These are phyloP conservation scores for Thripadectes ignobilis DNA, from an alignment of 2,797 vertebrate genomes.

Conservation along the genomic window DNA sequence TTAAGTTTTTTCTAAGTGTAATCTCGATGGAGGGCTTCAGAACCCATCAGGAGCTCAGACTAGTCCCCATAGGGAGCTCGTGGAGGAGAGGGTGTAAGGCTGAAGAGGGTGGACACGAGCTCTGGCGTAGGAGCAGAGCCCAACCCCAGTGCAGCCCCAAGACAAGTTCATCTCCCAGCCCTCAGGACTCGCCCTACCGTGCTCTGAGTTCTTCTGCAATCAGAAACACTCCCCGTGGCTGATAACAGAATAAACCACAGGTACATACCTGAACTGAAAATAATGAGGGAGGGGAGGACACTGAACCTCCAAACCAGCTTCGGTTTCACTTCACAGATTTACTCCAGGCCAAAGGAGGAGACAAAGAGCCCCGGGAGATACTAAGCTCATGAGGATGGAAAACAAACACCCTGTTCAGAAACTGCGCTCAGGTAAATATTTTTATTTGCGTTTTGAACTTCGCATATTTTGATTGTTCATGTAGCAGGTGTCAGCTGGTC, in stretches of 20 bases:
- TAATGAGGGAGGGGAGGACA: not conserved
- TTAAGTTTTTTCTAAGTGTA: not conserved
- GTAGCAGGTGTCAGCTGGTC: not conserved
- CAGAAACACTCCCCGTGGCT: fast-evolving
- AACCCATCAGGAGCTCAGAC: not conserved
- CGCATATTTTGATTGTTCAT: not conserved
- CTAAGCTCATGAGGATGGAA: not conserved
- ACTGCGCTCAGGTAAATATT: not conserved
- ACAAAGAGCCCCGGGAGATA: not conserved
- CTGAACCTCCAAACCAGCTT: not conserved
- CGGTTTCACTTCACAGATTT: not conserved
- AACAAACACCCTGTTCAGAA: not conserved
- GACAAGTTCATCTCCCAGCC: not conserved
- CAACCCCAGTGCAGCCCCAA: not conserved
- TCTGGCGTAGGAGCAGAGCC: not conserved
- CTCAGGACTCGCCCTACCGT: fast-evolving
- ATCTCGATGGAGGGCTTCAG: not conserved
- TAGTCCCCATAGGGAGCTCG: fast-evolving
- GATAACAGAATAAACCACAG: not conserved
- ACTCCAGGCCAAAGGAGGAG: not conserved
- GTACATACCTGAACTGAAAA: not conserved
- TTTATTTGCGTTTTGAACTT: not conserved
- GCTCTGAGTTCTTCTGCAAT: not conserved
- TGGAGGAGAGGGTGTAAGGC: not conserved
- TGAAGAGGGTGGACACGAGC: fast-evolving